Percentiles rank a stretch among this genome's conserved stretches.
Evolutionary conservation across 2,797 vertebrate species (phyloP).

Genomic region (Macropus fuliginosus): DNA sequence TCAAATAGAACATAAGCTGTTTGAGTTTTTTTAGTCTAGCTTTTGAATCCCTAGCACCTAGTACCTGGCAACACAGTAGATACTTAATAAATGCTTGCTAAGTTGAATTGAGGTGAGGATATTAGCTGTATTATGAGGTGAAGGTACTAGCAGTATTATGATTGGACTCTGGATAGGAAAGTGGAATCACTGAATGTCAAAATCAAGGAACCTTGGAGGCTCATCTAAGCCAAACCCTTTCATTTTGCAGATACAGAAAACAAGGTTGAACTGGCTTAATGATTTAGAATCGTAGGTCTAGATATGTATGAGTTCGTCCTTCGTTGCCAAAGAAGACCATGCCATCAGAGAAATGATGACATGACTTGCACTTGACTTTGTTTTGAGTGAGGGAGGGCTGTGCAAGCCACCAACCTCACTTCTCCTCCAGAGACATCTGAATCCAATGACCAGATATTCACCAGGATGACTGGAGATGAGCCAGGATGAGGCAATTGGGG

Average conservation of each 20-base stretch:
- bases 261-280: not conserved
- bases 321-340: no score
- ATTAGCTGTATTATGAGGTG: not conserved
- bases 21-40: not conserved
- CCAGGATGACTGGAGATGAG: no score
- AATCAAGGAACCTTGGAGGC: not conserved
- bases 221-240: not conserved
- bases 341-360: no score
- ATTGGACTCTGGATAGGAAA: not conserved
- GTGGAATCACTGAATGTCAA: not conserved
- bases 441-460: no score
- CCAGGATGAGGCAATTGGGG: no score
- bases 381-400: no score
- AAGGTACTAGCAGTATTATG: not conserved
- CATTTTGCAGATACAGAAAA: not conserved
- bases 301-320: no score
- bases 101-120: constrained; percentile 7
- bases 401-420: no score
- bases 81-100: constrained; percentile 14
- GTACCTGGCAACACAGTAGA: not conserved
- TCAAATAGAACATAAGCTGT: not conserved
- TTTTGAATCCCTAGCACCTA: not conserved
- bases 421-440: no score
- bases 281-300: not conserved
- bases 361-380: no score